Conservation (phyloP, 2,797 vertebrate genomes). For the Anguilla pacifica region DNA sequence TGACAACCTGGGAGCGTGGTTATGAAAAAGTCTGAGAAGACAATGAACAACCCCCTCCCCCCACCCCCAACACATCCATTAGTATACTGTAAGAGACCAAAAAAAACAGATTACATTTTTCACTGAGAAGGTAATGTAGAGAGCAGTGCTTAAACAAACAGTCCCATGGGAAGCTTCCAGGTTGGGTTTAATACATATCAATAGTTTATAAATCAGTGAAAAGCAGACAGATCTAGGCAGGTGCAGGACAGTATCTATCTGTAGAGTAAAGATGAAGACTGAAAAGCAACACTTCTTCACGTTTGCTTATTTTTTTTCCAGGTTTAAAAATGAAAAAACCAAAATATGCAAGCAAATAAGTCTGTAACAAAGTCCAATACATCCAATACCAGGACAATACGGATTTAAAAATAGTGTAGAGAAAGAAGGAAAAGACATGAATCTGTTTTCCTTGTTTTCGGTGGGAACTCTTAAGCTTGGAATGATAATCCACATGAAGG, state of each 20-base stretch:
- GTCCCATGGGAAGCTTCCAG: neutral
- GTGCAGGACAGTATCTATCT: neutral
- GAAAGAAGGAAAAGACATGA: neutral
- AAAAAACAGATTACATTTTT: neutral
- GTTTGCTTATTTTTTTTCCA: neutral
- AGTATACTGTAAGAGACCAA: neutral
- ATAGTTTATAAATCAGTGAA: neutral
- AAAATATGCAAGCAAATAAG: neutral
- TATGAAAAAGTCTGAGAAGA: neutral
- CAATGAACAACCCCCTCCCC: too few relatives aligned
- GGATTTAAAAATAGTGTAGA: neutral
- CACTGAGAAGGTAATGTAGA: neutral
- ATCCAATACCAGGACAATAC: neutral
- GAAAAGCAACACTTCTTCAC: neutral
- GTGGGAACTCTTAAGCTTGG: conserved; percentile 31
- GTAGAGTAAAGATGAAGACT: neutral
- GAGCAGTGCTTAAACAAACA: neutral
- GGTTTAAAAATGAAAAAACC: neutral
- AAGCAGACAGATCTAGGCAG: neutral
- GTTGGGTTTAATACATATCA: neutral
- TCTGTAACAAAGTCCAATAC: neutral
- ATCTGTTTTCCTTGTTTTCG: neutral
- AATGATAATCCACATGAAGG: conserved; percentile 28
- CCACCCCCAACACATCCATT: neutral
- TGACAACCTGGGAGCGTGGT: neutral